phyloP scores from a whole-genome alignment of 2,888 invertebrate genomes.

The Gortyna flavago region DNA sequence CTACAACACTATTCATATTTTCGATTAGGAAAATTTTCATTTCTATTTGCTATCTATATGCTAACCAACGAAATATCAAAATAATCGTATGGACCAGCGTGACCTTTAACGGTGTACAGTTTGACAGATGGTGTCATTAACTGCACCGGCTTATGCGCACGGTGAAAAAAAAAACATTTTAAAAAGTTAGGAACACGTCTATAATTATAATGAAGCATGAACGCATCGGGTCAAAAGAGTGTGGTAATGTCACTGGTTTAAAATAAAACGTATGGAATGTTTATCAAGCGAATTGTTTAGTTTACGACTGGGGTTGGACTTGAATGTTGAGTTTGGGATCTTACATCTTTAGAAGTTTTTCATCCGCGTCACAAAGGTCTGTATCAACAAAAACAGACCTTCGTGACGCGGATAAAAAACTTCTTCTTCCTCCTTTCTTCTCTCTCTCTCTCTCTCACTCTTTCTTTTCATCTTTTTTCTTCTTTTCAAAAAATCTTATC shows the following conservation, averaged over 20 bases:
- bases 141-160: conserved; percentile 65
- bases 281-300: conserved; percentile 77
- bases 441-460: no score
- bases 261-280: conserved; percentile 81
- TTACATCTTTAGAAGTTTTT: conserved; percentile 13
- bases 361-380: neutral
- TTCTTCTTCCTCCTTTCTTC: no score
- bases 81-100: conserved; percentile 56
- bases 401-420: no score
- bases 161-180: conserved; percentile 61
- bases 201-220: conserved; percentile 78
- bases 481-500: neutral
- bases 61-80: conserved; percentile 50
- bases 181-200: conserved; percentile 70
- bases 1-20: conserved; percentile 28
- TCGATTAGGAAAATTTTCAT: conserved; percentile 39
- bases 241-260: conserved; percentile 77
- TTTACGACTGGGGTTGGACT: conserved; percentile 74
- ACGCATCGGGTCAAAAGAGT: conserved; percentile 76
- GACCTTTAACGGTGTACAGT: conserved; percentile 68
- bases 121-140: conserved; percentile 76
- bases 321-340: conserved; percentile 57
- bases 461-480: no score
- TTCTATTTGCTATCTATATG: conserved; percentile 49
- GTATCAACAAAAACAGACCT: no score